Evolutionary conservation across 2,113 vertebrate genomes (phyloP).

Genomic region (Psittacus erithacus): DNA sequence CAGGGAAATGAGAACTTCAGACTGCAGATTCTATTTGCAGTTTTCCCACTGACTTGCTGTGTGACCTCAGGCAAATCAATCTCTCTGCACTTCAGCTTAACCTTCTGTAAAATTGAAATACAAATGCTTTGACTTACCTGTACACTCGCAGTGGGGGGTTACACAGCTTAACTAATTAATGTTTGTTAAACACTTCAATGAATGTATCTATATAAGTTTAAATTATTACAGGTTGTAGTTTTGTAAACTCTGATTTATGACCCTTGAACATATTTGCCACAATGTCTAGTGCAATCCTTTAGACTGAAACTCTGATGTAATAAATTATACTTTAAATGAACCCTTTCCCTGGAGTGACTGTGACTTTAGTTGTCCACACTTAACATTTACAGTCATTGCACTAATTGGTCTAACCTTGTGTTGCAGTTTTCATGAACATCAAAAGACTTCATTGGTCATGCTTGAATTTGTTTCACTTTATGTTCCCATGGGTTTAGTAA

Average conservation of each 20-base stretch:
- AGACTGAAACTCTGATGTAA: neutral
- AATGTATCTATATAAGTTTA: neutral
- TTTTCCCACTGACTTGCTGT: slow-evolving; percentile 48
- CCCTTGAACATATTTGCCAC: neutral
- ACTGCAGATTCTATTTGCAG: slow-evolving; percentile 25
- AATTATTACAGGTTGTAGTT: slow-evolving; percentile 9
- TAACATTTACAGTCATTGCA: slow-evolving; percentile 25
- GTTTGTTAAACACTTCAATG: slow-evolving; percentile 30
- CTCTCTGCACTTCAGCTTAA: slow-evolving; percentile 39
- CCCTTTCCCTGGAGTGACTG: neutral
- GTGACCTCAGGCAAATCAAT: slow-evolving; percentile 57
- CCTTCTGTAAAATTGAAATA: slow-evolving; percentile 55
- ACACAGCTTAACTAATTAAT: slow-evolving; percentile 54
- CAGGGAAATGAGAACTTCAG: slow-evolving; percentile 43
- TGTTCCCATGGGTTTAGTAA: neutral
- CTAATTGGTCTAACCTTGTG: slow-evolving; percentile 38
- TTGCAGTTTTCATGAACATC: slow-evolving; percentile 1
- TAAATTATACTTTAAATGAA: slow-evolving; percentile 40
- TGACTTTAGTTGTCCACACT: slow-evolving; percentile 19
- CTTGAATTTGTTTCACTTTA: slow-evolving; percentile 16
- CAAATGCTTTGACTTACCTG: slow-evolving; percentile 41
- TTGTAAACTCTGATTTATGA: slow-evolving; percentile 23
- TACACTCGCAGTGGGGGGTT: neutral
- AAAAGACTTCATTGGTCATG: neutral
- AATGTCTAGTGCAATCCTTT: neutral